Base-by-base conservation (phyloP, 2,113 vertebrate species). In the Lepus europaeus region DNA sequence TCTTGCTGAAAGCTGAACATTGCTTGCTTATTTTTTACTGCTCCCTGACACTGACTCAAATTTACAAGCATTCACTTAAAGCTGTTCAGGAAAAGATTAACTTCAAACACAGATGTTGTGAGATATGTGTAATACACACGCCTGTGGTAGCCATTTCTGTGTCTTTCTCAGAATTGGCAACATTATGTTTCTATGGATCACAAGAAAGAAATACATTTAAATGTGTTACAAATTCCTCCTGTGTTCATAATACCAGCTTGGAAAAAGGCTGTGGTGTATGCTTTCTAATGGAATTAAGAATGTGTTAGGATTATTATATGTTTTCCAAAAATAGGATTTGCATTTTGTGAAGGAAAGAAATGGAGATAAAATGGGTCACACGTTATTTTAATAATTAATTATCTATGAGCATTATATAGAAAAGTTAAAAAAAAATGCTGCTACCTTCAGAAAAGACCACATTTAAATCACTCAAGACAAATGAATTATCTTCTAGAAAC, bases 1-100 rank as follows among this genome's bases (percentile, higher is more conserved):
- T 95, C 95, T 95, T 92, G 78, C 92, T 85, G 89, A 97, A 94
- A 97, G 97, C 74, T 95, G 33, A 49, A 95, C 49, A 16, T 90
- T 95, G 63, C 23, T 89, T 96, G 73, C 87, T 76, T 94, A 86
- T 59, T 97, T 96, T 97, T 96, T 93, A 96, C 91, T 93, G 83
- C 89, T 95, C 69, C 45, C 64, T 66, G 76, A 86, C 86, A 89
- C 68, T 95, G 95, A 96, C 88, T 97, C 86, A 94, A 97, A 94
- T 95, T 96, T 97, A 97, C 68, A 96, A 96, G 82, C 79, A 53
- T 83, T 89, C 45, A 36, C 83, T 90, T 72, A 96, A 94, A 89
- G 53, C 78, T 88, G 51, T 72, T 89, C 45, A 68, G 94, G 79
- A 95, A 97, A 96, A 97, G 72, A 97, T 95, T 96, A 96, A 96